phyloP scores from a whole-genome alignment of 2,797 vertebrate genomes.

The Taeniopygia guttata region DNA sequence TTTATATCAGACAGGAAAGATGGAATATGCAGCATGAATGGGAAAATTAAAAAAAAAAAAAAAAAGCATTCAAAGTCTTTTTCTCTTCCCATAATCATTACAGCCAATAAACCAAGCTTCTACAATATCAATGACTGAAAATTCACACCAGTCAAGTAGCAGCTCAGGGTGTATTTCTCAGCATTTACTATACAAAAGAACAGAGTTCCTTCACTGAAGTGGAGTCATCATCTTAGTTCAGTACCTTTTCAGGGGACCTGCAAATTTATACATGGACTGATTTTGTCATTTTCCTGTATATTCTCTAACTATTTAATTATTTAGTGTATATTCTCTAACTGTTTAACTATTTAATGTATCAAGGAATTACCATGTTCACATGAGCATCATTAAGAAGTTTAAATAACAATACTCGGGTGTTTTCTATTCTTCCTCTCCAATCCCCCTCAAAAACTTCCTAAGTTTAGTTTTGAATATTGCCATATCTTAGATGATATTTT shows the following conservation, averaged over 20 bases:
- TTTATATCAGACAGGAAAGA: neutral
- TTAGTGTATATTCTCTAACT: neutral
- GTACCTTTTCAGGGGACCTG: neutral
- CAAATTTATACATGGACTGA: neutral
- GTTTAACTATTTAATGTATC: neutral
- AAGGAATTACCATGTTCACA: neutral
- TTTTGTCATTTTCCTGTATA: neutral
- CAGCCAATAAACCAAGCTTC: neutral
- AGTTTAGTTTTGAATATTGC: neutral
- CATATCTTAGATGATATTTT: neutral
- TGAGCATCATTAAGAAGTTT: neutral
- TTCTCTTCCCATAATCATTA: neutral
- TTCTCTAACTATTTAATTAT: neutral
- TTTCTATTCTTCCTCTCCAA: neutral
- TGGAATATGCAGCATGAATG: neutral
- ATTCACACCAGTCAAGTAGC: neutral
- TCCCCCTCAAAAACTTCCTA: neutral
- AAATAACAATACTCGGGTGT: neutral
- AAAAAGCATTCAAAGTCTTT: neutral
- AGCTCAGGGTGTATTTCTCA: neutral
- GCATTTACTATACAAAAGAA: neutral
- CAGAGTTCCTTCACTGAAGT: neutral
- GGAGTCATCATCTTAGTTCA: neutral
- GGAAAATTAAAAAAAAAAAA: fast-evolving
- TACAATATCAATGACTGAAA: neutral